Base-by-base conservation (phyloP, 2,888 invertebrate genomes). In the Eupithecia dodoneata region DNA sequence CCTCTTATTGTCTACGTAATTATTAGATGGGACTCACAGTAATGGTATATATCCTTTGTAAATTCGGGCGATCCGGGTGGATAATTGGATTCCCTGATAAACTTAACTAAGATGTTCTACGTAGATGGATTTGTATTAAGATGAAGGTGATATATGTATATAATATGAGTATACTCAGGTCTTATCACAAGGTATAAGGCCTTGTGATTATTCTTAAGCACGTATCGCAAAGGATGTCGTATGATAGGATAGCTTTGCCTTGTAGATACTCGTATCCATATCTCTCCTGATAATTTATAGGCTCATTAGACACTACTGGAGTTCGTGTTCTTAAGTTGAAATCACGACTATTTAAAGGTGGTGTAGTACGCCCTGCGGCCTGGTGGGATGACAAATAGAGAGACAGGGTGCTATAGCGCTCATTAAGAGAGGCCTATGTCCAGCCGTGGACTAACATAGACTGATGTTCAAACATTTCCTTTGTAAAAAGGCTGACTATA, bases 1-100 rank as follows among this genome's bases (percentile, higher is more conserved):
- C 76, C 76, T 81, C 79, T 80, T 80, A 78, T 79, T 76, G 77
- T 75, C 72, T 76, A 69, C 80, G 75, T 74, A 81, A 82, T 82
- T 79, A 80, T 77, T 78, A 81, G 79, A 75, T 77, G 73, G 75
- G 67, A 69, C 72, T 73, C 72, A 74, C 73, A 76, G 74, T 79
- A 71, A 77, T 75, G 71, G 66, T 77, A 73, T 79, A 78, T 75
- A 70, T 74, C 73, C 72, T 81, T 78, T 76, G 76, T 78, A 69
- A 81, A 79, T 73, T 77, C 69, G 71, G 63, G 49, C 55, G 42
- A 66, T 71, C 13, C 44, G 59, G 67, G 77, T 72, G 44, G 76
- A 72, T 78, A 73, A 77, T 80, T 76, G 71, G 66, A 78, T 82
- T 75, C 67, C 45, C 49, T 76, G 69, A 75, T 74, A 67, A 76